Percentiles rank a stretch among this genome's conserved stretches.
phyloP scores from a whole-genome alignment of 1,140 invertebrate species.

The Vollenhovia emeryi region DNA sequence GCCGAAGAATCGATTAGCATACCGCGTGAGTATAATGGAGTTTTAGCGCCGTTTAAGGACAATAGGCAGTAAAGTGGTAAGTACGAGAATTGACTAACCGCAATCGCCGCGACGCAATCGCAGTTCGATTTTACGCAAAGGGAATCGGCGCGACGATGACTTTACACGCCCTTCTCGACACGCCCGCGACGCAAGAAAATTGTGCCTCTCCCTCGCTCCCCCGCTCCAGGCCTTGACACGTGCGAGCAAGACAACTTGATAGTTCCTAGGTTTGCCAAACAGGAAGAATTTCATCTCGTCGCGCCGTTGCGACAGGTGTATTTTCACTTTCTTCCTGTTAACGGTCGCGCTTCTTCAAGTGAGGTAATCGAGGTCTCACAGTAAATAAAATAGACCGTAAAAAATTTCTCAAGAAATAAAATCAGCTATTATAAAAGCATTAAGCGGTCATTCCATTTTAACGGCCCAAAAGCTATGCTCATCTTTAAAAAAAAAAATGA shows the following conservation, averaged over 20 bases:
- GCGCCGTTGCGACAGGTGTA: conserved; percentile 26
- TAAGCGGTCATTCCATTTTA: no score
- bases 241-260: conserved; percentile 2
- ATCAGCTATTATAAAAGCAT: not conserved
- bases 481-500: no score
- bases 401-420: not conserved
- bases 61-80: conserved; percentile 50
- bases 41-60: conserved; percentile 45
- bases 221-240: not conserved
- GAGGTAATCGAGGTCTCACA: not conserved
- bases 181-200: conserved; percentile 47
- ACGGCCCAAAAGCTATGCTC: no score
- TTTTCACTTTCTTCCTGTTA: conserved; percentile 49
- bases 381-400: not conserved
- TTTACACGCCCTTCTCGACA: conserved; percentile 57
- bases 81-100: conserved; percentile 39
- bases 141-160: not conserved
- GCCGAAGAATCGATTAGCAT: conserved; percentile 29
- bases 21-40: not conserved
- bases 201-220: not conserved
- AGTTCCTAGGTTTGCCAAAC: conserved; percentile 22
- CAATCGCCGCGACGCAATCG: conserved; percentile 16
- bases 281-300: conserved; percentile 33
- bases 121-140: conserved; percentile 1
- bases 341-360: conserved; percentile 19